These are phyloP conservation scores for Corythornis vintsioides DNA, from an alignment of 2,113 vertebrate genomes.

Conservation along the genomic window DNA sequence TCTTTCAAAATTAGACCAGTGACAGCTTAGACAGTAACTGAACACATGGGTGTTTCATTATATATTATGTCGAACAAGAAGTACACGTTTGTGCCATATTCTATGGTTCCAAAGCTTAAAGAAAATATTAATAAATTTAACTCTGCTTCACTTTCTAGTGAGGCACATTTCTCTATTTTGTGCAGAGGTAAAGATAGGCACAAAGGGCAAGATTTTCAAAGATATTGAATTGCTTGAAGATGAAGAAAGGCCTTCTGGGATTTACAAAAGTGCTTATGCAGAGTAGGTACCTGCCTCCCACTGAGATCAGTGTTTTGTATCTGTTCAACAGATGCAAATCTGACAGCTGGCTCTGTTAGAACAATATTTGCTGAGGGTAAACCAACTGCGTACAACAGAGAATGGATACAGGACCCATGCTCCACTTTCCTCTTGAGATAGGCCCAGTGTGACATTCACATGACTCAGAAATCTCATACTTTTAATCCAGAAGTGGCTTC, in stretches of 20 bases:
- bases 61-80: neutral
- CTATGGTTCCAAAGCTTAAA: conserved; percentile 40
- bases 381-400: neutral
- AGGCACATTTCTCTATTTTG: conserved; percentile 33
- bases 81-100: conserved; percentile 7
- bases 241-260: conserved; percentile 57
- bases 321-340: conserved; percentile 67
- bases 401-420: neutral
- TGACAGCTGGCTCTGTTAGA: conserved; percentile 66
- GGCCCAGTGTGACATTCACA: neutral
- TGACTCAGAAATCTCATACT: neutral
- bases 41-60: neutral
- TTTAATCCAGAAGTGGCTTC: neutral
- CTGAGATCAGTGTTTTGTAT: conserved; percentile 68
- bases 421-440: neutral
- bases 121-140: conserved; percentile 62
- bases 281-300: conserved; percentile 58
- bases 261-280: conserved; percentile 60
- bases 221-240: conserved; percentile 50
- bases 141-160: conserved; percentile 14
- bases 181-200: conserved; percentile 45
- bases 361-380: conserved; percentile 59
- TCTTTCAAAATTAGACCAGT: neutral
- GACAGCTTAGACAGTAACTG: neutral
- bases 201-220: conserved; percentile 66